Base-by-base conservation (phyloP, 1,140 invertebrate genomes). In the Drosophila obscura region DNA sequence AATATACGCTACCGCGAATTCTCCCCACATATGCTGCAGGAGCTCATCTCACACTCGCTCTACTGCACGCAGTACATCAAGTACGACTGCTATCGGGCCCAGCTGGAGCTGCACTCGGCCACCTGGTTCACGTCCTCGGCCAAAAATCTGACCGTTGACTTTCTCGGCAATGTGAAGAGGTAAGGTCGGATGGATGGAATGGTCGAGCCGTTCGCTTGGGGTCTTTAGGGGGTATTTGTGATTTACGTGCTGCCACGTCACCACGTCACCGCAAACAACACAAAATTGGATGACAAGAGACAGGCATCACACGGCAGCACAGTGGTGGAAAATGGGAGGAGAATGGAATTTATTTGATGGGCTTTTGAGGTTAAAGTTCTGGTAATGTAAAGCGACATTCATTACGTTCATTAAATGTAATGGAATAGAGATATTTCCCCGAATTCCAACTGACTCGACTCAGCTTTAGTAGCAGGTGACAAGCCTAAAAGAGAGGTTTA, bases 21-120 rank as follows among this genome's bases (percentile, higher is more conserved):
- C 89, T 95, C 95, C 3, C 95, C 95, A 0, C 96, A 97, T 89
- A 98, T 98, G 96, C 93, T 99, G 1, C 96, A 97, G 82, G 96
- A 97, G 81, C 92, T 99, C 44, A 97, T 98, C 31, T 96, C 95
- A 0, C 96, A 97, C 90, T 98, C 97, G 0, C 93, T 97, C 41
- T 96, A 96, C 87, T 99, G 97, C 84, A 95, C 95, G 58, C 97
- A 98, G 90, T 95, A 96, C 76, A 95, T 98, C 24, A 97, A 97
- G 83, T 99, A 98, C 84, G 96, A 98, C 72, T 99, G 97, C 80
- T 96, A 96, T 79, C 96, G 96, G 92, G 96, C 96, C 7, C 97
- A 96, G 13, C 92, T 98, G 52, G 96, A 97, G 66, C 92, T 98
- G 16, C 96, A 97, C 80, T 96, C 96, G 43, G 95, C 96, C 11